Percentiles rank a stretch among this genome's conserved stretches.
Conservation (phyloP, 2,888 invertebrate species). For the Conops quadrifasciatus region DNA sequence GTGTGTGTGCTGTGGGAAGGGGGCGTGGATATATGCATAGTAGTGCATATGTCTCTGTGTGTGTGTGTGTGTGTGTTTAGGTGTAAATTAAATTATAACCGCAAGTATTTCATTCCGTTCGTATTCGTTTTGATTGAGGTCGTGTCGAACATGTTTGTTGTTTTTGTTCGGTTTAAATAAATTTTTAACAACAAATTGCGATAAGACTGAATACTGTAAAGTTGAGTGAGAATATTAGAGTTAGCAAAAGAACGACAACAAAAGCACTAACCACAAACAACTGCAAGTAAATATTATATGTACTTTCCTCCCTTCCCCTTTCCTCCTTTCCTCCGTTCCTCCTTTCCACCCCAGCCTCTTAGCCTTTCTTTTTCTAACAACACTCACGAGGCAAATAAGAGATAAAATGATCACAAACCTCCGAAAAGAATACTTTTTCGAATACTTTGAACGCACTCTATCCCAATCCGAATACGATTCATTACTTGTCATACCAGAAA, state of each 20-base stretch:
- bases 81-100: slow-evolving; percentile 16
- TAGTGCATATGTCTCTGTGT: slow-evolving; percentile 1
- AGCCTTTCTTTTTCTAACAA: too few relatives aligned
- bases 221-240: too few relatives aligned
- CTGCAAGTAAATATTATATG: too few relatives aligned
- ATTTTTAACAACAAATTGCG: slow-evolving; percentile 4
- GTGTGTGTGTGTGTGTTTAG: slow-evolving; percentile 12
- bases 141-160: slow-evolving; percentile 7
- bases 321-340: too few relatives aligned
- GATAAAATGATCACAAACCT: too few relatives aligned
- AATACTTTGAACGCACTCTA: too few relatives aligned
- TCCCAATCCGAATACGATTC: too few relatives aligned
- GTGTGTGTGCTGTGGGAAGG: not conserved
- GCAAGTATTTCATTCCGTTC: not conserved
- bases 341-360: too few relatives aligned
- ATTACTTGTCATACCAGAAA: too few relatives aligned
- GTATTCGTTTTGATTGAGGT: slow-evolving; percentile 28
- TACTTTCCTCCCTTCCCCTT: too few relatives aligned
- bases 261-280: slow-evolving; percentile 12
- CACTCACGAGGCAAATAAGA: too few relatives aligned
- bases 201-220: slow-evolving; percentile 17
- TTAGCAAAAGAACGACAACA: slow-evolving; percentile 22
- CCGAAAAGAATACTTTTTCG: too few relatives aligned
- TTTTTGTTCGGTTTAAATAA: slow-evolving; percentile 3
- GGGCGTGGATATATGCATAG: not conserved